A percentile compares a stretch with the other conserved stretches of the same genome.
Conservation (phyloP, 1,140 invertebrate species). For the Papilio polyxenes region DNA sequence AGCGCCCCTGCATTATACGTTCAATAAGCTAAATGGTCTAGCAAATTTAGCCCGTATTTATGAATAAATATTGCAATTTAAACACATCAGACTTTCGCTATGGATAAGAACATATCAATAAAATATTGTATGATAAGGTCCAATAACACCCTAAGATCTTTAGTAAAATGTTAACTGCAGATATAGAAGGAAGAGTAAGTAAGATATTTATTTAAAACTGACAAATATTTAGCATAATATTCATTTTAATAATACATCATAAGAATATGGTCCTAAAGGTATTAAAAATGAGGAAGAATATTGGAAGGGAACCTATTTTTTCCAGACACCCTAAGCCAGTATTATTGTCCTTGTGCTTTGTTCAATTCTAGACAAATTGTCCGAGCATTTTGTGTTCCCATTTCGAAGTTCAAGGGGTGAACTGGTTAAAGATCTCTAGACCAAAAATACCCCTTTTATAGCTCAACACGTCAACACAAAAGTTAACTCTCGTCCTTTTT, state of each 20-base stretch:
- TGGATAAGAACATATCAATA: not conserved
- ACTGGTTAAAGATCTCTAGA: conserved; percentile 3
- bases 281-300: not conserved
- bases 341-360: not conserved
- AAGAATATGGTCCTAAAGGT: not conserved
- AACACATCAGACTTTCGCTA: conserved; percentile 6
- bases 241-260: not conserved
- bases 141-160: not conserved
- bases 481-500: conserved; percentile 54
- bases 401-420: not conserved
- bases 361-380: conserved; percentile 1
- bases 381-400: not conserved
- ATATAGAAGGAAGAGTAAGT: not conserved
- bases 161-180: not conserved
- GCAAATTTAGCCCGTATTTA: conserved; percentile 64
- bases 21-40: conserved; percentile 75
- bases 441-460: conserved; percentile 25
- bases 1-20: conserved; percentile 75
- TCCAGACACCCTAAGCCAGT: not conserved
- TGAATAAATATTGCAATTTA: conserved; percentile 48
- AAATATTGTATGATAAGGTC: not conserved
- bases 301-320: not conserved
- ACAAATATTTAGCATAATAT: not conserved
- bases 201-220: not conserved
- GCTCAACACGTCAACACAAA: conserved; percentile 22